These are phyloP conservation scores for Exephanes ischioxanthus DNA, from an alignment of 2,888 invertebrate species.

Conservation along the genomic window DNA sequence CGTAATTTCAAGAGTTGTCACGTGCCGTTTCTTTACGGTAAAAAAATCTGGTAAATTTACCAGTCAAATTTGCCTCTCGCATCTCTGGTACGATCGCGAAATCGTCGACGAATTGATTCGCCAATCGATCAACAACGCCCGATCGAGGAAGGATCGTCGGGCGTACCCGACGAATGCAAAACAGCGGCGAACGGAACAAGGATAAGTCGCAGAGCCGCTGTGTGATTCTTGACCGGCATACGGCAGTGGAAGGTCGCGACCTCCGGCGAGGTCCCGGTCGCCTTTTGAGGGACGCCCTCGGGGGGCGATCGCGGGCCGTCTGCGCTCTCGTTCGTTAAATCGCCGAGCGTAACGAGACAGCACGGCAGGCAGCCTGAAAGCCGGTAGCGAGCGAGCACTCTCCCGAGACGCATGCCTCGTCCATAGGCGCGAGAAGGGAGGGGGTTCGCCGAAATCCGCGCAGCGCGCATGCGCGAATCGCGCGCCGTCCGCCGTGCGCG, in stretches of 20 bases:
- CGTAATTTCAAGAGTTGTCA: too few species aligned
- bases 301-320: slow-evolving; percentile 66
- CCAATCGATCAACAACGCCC: background rate
- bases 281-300: slow-evolving; percentile 59
- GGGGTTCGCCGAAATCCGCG: slow-evolving; percentile 70
- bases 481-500: slow-evolving; percentile 25
- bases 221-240: slow-evolving; percentile 81
- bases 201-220: slow-evolving; percentile 66
- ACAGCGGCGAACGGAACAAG: slow-evolving; percentile 42
- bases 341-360: slow-evolving; percentile 47
- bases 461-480: slow-evolving; percentile 77
- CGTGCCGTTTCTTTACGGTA: too few species aligned
- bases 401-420: background rate
- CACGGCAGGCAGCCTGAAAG: slow-evolving; percentile 33
- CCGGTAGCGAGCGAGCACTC: slow-evolving; percentile 32
- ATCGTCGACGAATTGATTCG: background rate
- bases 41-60: too few species aligned
- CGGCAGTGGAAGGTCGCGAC: slow-evolving; percentile 80
- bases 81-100: too few species aligned
- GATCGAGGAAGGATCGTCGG: slow-evolving; percentile 9
- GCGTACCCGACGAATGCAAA: background rate
- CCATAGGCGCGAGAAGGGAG: slow-evolving; percentile 74
- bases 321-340: slow-evolving; percentile 64
- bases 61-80: too few species aligned
- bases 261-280: slow-evolving; percentile 77